Conservation (phyloP, 1,140 invertebrate genomes). For the Drosophila mayri region DNA sequence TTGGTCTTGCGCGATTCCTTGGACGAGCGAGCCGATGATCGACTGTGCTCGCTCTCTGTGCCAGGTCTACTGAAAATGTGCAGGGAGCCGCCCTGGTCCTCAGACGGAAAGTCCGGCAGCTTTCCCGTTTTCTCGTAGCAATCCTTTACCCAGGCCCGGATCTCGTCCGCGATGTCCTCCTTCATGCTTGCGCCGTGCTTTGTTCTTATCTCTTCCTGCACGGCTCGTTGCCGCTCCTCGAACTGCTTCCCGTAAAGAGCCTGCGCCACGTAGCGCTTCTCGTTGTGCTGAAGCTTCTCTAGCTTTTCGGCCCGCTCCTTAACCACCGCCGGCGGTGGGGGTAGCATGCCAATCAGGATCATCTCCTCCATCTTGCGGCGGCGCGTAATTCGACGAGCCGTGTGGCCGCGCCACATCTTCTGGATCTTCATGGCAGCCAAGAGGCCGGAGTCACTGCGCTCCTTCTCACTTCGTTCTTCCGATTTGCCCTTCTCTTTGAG, state of each 20-base stretch:
- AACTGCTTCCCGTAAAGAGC: slow-evolving; percentile 87
- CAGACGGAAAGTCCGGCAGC: slow-evolving; percentile 96
- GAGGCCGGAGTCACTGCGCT: slow-evolving; percentile 86
- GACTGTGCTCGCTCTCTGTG: slow-evolving; percentile 91
- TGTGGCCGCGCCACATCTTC: slow-evolving; percentile 92
- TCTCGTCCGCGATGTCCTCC: slow-evolving; percentile 93
- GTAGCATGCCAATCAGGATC: slow-evolving; percentile 92
- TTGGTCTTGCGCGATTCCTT: slow-evolving; percentile 91
- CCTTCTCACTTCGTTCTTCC: slow-evolving; percentile 86
- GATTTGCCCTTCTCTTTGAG: slow-evolving; percentile 90
- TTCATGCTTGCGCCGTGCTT: slow-evolving; percentile 89
- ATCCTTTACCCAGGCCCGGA: slow-evolving; percentile 93
- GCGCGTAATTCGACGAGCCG: slow-evolving; percentile 89
- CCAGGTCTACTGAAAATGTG: slow-evolving; percentile 91
- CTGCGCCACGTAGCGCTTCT: slow-evolving; percentile 87
- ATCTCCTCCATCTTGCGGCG: slow-evolving; percentile 92
- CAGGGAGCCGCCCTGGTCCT: slow-evolving; percentile 94
- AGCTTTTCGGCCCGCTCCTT: slow-evolving; percentile 71
- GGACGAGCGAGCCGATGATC: slow-evolving; percentile 91
- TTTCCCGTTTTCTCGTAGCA: slow-evolving; percentile 93
- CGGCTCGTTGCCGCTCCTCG: slow-evolving; percentile 86
- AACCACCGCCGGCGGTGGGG: slow-evolving; percentile 84
- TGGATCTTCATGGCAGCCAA: slow-evolving; percentile 92
- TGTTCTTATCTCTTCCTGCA: slow-evolving; percentile 87
- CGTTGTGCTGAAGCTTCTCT: slow-evolving; percentile 68